These are phyloP conservation scores for Phallusia fumigata DNA, from an alignment of 23 tunicate genomes.

Conservation along the genomic window DNA sequence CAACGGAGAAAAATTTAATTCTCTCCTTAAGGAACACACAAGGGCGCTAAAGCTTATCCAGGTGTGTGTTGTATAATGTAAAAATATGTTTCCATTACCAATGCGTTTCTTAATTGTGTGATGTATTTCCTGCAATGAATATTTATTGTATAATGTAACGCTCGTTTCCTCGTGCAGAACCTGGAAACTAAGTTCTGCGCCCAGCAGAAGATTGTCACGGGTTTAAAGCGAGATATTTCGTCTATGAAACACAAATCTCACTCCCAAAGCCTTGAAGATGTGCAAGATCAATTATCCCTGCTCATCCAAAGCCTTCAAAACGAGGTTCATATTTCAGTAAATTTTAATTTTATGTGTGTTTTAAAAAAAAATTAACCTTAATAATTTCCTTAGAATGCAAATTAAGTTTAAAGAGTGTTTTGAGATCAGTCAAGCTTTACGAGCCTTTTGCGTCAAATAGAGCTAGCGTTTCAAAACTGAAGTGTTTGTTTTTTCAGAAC, in stretches of 20 bases:
- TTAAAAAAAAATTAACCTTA: no score
- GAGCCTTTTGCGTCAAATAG: no score
- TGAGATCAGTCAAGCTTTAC: no score
- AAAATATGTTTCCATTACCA: no score
- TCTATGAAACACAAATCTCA: background rate
- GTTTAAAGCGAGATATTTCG: background rate
- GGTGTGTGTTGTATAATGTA: constrained; percentile 1
- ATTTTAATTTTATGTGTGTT: no score
- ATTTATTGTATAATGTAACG: no score
- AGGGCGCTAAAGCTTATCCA: constrained; percentile 21
- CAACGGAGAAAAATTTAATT: constrained; percentile 1
- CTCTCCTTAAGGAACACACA: constrained; percentile 17
- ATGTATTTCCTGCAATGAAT: no score
- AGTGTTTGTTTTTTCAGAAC: background rate
- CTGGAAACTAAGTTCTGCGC: constrained; percentile 22
- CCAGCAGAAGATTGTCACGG: constrained; percentile 6
- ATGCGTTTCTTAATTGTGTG: no score
- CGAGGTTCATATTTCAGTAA: background rate
- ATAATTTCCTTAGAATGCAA: no score
- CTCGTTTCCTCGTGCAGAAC: background rate
- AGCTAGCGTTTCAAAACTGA: no score
- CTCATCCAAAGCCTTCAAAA: background rate
- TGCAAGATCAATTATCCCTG: background rate
- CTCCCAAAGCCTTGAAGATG: background rate
- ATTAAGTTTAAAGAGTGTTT: no score